Evolutionary conservation across 2,888 invertebrate species (phyloP).

Genomic region (Lepidonotus clava): DNA sequence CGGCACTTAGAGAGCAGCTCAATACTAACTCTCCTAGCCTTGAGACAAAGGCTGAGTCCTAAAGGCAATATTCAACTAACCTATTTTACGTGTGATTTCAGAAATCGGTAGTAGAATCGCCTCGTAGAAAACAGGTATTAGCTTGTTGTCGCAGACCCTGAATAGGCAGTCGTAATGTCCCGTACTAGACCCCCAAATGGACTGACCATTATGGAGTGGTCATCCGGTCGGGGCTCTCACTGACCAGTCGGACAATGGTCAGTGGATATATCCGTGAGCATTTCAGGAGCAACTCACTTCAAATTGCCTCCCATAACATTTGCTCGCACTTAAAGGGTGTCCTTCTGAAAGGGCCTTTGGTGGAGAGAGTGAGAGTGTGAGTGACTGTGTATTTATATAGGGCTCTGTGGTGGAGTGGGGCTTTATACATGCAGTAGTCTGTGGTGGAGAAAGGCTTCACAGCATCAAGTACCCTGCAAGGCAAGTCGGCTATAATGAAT

Average conservation of each 20-base stretch:
- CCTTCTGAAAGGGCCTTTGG: too few species aligned
- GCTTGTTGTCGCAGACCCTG: neutral
- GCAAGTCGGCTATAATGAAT: too few species aligned
- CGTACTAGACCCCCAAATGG: neutral
- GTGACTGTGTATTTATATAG: too few species aligned
- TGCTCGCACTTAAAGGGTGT: neutral
- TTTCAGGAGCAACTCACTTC: neutral
- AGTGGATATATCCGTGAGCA: neutral
- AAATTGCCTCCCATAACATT: neutral
- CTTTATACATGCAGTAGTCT: too few species aligned
- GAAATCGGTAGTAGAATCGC: too few species aligned
- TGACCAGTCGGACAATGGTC: neutral
- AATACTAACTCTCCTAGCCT: neutral
- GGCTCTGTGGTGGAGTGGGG: too few species aligned
- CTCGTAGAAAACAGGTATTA: too few species aligned
- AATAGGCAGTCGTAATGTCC: neutral
- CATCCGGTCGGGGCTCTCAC: neutral
- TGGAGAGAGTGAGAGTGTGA: too few species aligned
- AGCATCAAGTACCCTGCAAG: too few species aligned
- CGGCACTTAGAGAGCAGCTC: neutral
- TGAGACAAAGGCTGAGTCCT: conserved; percentile 10
- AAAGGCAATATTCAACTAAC: too few species aligned
- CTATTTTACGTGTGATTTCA: too few species aligned
- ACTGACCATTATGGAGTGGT: neutral
- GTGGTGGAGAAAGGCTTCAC: too few species aligned